Evolutionary conservation across 2,113 vertebrate species (phyloP).

Genomic region (Lasiurus borealis): DNA sequence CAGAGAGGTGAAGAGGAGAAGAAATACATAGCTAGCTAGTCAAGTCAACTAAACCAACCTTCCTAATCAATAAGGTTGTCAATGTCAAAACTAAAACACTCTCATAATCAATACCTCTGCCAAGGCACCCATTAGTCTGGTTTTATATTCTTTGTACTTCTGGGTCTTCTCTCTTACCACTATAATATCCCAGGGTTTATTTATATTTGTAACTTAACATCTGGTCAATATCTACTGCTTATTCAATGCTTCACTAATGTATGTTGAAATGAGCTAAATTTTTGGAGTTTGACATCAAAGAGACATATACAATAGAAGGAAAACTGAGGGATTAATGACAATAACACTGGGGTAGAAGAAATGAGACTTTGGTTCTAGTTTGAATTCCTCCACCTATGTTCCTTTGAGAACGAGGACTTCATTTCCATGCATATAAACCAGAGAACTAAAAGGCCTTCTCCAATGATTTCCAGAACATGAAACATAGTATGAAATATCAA

Average conservation of each 20-base stretch:
- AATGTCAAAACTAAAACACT: not conserved
- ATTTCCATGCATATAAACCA: constrained; percentile 21
- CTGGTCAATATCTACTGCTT: not conserved
- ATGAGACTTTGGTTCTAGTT: not conserved
- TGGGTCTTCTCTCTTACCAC: not conserved
- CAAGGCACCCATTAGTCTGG: not conserved
- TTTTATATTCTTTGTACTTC: not conserved
- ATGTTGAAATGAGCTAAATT: not conserved
- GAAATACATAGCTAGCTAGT: not conserved
- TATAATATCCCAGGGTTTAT: not conserved
- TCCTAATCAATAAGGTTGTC: not conserved
- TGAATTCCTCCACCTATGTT: not conserved
- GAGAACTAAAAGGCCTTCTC: not conserved
- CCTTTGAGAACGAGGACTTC: not conserved
- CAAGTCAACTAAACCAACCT: not conserved
- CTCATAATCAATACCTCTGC: not conserved
- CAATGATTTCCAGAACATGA: not conserved
- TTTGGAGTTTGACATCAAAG: constrained; percentile 21
- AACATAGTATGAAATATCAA: not conserved
- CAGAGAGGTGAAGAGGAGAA: not conserved
- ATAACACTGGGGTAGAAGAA: not conserved
- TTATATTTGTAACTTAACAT: not conserved
- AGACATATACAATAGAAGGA: not conserved
- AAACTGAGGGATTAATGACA: not conserved
- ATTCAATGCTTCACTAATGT: not conserved